Percentiles rank a stretch among this genome's conserved stretches.
Conservation (phyloP, 2,113 vertebrate species). For the Tympanuchus pallidicinctus region DNA sequence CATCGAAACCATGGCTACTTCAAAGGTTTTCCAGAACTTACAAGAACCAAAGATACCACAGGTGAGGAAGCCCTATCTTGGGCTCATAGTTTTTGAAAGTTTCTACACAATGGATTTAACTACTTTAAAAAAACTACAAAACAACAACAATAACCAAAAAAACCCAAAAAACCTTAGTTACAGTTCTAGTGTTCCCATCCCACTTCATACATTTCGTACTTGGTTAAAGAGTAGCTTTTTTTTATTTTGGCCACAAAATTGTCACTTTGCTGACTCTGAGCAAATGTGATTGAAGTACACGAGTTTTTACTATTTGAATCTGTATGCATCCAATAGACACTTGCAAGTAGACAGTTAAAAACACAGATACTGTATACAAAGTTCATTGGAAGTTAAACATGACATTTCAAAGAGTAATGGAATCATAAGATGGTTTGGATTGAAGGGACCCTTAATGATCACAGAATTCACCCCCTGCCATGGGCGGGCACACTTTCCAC, state of each 20-base stretch:
- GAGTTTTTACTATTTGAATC: neutral
- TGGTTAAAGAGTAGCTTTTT: neutral
- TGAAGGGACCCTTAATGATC: neutral
- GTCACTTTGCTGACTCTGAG: neutral
- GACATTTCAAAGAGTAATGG: neutral
- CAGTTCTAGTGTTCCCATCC: rapidly evolving
- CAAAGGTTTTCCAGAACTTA: neutral
- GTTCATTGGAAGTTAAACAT: neutral
- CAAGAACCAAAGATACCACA: neutral
- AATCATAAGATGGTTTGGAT: neutral
- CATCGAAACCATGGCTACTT: neutral
- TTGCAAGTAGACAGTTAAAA: neutral
- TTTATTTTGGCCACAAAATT: neutral
- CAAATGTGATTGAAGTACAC: neutral
- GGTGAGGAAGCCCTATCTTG: neutral
- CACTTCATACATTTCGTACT: neutral
- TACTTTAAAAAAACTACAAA: neutral
- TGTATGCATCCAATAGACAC: rapidly evolving
- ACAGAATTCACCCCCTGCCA: neutral
- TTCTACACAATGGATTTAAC: neutral
- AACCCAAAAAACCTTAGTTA: too few relatives aligned
- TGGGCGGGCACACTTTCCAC: neutral
- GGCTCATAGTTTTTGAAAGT: neutral
- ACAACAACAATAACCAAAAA: too few relatives aligned
- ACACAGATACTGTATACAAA: neutral